A percentile compares a stretch with the other conserved stretches of the same genome.
phyloP scores from a whole-genome alignment of 1,140 invertebrate species.

The Mercenaria mercenaria region DNA sequence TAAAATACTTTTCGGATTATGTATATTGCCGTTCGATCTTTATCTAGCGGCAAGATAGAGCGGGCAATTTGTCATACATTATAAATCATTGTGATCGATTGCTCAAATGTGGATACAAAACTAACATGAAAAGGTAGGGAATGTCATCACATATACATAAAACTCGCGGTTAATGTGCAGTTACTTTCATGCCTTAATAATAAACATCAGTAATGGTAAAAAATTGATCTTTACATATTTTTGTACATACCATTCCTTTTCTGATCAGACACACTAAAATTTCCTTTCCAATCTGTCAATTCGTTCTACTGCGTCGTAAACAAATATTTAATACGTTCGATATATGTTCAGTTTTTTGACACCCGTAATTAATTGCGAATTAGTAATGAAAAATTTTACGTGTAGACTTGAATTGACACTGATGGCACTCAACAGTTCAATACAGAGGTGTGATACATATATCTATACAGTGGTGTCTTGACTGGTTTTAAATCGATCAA shows the following conservation, averaged over 20 bases:
- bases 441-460: constrained; percentile 23
- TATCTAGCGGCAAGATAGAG: background rate
- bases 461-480: background rate
- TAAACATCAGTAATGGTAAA: background rate
- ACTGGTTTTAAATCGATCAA: constrained; percentile 23
- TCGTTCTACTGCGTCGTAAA: background rate
- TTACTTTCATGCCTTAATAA: background rate
- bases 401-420: background rate
- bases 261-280: too few species aligned
- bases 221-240: background rate
- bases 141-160: constrained; percentile 23
- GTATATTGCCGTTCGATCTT: background rate
- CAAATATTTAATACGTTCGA: constrained; percentile 7
- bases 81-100: constrained; percentile 36
- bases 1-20: constrained; percentile 6
- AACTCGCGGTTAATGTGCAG: background rate
- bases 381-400: background rate
- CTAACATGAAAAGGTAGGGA: constrained; percentile 43
- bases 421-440: background rate
- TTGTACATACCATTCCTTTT: background rate
- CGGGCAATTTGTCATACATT: background rate
- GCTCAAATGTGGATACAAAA: background rate
- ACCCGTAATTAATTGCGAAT: constrained; percentile 37
- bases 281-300: too few species aligned
- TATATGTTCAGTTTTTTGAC: constrained; percentile 22